Base-by-base conservation (phyloP, 2,888 invertebrate genomes). In the Caenorhabditis afra region DNA sequence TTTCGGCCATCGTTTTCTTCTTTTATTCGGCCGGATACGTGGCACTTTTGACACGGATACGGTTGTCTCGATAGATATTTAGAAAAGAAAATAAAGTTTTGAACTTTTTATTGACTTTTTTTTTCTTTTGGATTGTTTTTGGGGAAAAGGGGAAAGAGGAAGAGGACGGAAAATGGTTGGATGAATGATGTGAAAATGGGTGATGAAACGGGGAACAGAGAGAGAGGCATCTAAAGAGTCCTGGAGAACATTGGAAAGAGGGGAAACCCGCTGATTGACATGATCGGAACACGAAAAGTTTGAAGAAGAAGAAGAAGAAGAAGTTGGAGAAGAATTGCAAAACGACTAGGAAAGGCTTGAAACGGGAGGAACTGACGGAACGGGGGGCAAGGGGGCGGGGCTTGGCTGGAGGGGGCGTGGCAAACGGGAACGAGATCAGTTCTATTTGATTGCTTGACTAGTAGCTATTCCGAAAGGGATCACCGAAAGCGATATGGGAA, bases 1-100 rank as follows among this genome's bases (percentile, higher is more conserved):
- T 70, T 5, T 14, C 45, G 0, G 23, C 70, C 10, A 70, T 70
- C 23, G 70, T 39, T 49, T 14, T 35, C n/a, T 50, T 81, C 22
- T 88, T 86, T 55, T 86, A 87, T 58, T 2, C 80, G n/a, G 71
- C 86, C 50, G 87, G 85, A 39, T 87, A 71, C 47, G 16, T 87
- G 10, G 86, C 84, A 10, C 76, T 87, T 37, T 37, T 77, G 5
- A 14, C 84, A 14, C 29, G 86, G 8, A 83, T 85, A 2, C 55
- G 58, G 14, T 7, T 64, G 7, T 64, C 73, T 12, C 20, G 64
- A 41, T 73, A 23, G 7, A 29, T 29, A n/a, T n/a, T n/a, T n/a
- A n/a, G n/a, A n/a, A 68, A 20, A 44, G 12, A n/a, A 44, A 58
- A 41, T 44, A 44, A 45, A 29, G 3, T 20, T 41, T 41, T 57